Evolutionary conservation across 2,113 vertebrate genomes (phyloP), one percentile per base, ranked within the genome.

Genomic region (Tragulus kanchil): DNA sequence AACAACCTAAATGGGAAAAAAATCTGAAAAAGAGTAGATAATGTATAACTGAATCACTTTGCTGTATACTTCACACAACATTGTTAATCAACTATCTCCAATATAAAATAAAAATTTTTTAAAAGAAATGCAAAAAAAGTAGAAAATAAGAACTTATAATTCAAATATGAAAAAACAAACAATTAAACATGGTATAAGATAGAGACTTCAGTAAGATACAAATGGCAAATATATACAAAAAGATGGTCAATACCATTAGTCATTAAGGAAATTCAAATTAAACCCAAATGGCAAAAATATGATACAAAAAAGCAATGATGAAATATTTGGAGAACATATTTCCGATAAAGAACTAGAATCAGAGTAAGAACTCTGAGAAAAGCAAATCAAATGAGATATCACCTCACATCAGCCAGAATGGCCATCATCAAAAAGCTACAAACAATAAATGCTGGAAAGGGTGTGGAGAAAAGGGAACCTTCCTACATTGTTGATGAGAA

Each of bases 151-250:
- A 78, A 78, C 28, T 54, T 28, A 45, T 16, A 81, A 81, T 50
- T 89, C 42, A 88, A 81, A 62, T 62, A 75, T 54, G 73, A 85
- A 59, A 92, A 85, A 17, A 73, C 79, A 90, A 89, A 75, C 69
- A 94, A 78, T 42, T 19, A 54, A 69, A 88, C 85, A 56, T 3
- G 2, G 7, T 78, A 69, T 69, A 79, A 93, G 42, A 62, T 31
- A 93, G 4, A 12, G 89, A 64, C 6, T 21, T 69, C 64, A 64
- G 26, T n/a, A n/a, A 96, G 73, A 95, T n/a, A 65, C 4, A 85
- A 89, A 86, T 48, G 26, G 42, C 59, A 92, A 84, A 92, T 73
- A 93, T 42, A 94, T 45, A 83, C 13, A 56, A 77, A 87, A 90
- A 77, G 23, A 90, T 83, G 65, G 25, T 54, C 52, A 58, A 59